A percentile compares a stretch with the other conserved stretches of the same genome.
Conservation (phyloP, 2,888 invertebrate genomes). For the Ligdia adustata region DNA sequence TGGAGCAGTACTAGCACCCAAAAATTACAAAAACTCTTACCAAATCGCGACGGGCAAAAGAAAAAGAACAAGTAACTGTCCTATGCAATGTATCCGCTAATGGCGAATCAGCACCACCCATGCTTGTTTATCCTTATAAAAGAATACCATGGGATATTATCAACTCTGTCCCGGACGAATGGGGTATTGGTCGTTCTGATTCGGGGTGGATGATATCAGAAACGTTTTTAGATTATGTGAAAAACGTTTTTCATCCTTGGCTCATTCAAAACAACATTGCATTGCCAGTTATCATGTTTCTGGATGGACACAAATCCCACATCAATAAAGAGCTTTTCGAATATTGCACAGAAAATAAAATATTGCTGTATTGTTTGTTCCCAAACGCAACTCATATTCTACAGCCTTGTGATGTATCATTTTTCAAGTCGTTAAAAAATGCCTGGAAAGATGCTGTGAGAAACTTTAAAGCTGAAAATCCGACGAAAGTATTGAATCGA, state of each 20-base stretch:
- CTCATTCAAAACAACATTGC: constrained; percentile 15
- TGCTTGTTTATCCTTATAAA: constrained; percentile 40
- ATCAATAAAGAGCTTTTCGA: constrained; percentile 31
- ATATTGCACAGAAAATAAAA: constrained; percentile 36
- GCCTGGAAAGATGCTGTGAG: constrained; percentile 10
- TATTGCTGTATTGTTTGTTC: constrained; percentile 34
- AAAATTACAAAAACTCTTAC: constrained; percentile 7
- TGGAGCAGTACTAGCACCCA: constrained; percentile 11
- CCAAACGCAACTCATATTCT: constrained; percentile 43
- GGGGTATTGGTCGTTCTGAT: constrained; percentile 35
- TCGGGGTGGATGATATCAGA: constrained; percentile 42
- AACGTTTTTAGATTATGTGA: constrained; percentile 37
- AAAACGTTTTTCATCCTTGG: constrained; percentile 17
- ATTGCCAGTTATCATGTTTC: constrained; percentile 30
- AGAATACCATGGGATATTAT: constrained; percentile 34
- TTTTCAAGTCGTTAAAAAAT: constrained; percentile 14
- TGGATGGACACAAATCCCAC: constrained; percentile 34
- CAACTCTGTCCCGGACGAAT: constrained; percentile 28
- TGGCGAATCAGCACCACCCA: constrained; percentile 35
- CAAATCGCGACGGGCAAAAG: constrained; percentile 6
- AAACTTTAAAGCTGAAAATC: constrained; percentile 11
- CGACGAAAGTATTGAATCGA: constrained; percentile 16
- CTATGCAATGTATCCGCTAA: constrained; percentile 15
- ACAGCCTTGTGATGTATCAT: constrained; percentile 41
- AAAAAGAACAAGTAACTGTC: constrained; percentile 12